Base-by-base conservation (phyloP, 2,797 vertebrate genomes). In the Fundulus diaphanus region DNA sequence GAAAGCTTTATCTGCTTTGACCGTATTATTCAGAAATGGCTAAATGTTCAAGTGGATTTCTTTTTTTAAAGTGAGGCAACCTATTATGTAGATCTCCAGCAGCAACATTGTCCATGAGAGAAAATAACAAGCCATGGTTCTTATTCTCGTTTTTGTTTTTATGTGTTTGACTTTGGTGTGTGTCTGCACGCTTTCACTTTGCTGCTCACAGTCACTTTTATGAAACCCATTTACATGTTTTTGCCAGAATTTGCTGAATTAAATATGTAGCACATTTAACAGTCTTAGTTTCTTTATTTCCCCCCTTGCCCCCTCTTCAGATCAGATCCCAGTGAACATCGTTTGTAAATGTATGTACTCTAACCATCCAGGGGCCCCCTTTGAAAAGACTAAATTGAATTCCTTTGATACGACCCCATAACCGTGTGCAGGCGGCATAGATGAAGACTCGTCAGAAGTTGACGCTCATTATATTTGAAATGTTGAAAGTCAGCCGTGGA, bases 381-480 rank as follows among this genome's bases (percentile, higher is more conserved):
- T 92, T 94, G 84, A 91, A 88, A 88, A 81, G 79, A 81, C 88
- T 89, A 88, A 90, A 94, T 89, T 89, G 74, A 92, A 92, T 92
- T 88, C 82, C 88, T 93, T 93, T 93, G 88, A 92, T 91, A 84
- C 63, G 18, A 79, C 77, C 82, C 72, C 82, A 52, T 68, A 74
- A 80, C 87, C 61, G 78, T 77, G 82, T 76, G 81, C 92, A 84
- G 82, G 84, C 72, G 72, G 83, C 89, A 89, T 82, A 91, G 90
- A 92, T 92, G 86, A 92, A 91, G 88, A 82, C 82, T 92, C 80
- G 82, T 88, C 90, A 86, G 86, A 92, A 92, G 90, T 87, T 79
- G 35, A 79, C 68, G 76, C 83, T 94, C 89, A 89, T 93, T 94
- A 91, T 90, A 91, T 86, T 83, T 91, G 79, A 92, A 90, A 91